Conservation (phyloP, 2,888 invertebrate genomes). For the Drosophila greeni region DNA sequence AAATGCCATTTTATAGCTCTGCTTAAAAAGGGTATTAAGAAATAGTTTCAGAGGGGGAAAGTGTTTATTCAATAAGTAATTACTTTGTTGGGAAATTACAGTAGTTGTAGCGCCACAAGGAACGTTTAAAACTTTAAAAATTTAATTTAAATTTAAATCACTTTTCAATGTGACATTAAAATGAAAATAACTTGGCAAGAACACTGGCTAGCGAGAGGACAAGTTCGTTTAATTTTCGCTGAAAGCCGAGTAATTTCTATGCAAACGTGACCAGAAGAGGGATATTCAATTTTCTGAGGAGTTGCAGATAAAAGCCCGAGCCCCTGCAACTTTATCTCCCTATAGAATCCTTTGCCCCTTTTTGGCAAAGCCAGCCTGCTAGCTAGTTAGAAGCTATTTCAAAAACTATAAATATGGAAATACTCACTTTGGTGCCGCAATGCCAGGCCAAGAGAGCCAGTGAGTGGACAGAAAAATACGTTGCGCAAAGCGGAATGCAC, state of each 20-base stretch:
- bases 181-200: slow-evolving; percentile 3
- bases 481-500: slow-evolving; percentile 6
- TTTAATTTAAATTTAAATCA: neutral
- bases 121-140: neutral
- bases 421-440: slow-evolving; percentile 45
- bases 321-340: neutral
- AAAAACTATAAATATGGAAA: slow-evolving; percentile 53
- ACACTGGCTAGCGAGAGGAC: neutral
- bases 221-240: slow-evolving; percentile 3
- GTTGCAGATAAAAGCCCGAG: neutral
- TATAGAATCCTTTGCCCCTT: neutral
- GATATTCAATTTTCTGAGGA: slow-evolving; percentile 27
- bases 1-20: neutral
- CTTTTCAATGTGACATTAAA: neutral
- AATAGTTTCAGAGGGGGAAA: neutral
- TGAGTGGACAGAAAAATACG: slow-evolving; percentile 13
- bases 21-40: neutral
- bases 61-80: neutral
- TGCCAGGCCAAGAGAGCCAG: slow-evolving; percentile 12
- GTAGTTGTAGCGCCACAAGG: neutral
- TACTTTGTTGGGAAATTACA: neutral
- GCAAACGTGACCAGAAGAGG: slow-evolving; percentile 26
- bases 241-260: slow-evolving; percentile 37
- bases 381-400: slow-evolving; percentile 53
- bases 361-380: slow-evolving; percentile 26